Percentiles rank a stretch among this genome's conserved stretches.
phyloP scores from a whole-genome alignment of 2,888 invertebrate species.

The Nomada hirtipes region DNA sequence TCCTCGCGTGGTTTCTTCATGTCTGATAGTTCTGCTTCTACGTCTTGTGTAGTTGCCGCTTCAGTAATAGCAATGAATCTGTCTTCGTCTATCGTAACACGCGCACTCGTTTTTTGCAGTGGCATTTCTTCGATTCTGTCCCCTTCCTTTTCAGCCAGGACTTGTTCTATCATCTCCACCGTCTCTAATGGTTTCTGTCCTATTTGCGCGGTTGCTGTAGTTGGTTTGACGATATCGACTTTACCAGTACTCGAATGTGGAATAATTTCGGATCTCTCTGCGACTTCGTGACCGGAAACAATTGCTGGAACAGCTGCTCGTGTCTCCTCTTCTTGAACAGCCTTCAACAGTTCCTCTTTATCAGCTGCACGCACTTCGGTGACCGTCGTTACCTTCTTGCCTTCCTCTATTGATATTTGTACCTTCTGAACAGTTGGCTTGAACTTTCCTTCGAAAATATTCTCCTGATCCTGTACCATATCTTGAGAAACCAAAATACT shows the following conservation, averaged over 20 bases:
- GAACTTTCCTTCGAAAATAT: constrained; percentile 81
- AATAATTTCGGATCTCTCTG: constrained; percentile 85
- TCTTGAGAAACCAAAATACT: constrained; percentile 79
- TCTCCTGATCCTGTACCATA: constrained; percentile 79
- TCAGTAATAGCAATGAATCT: constrained; percentile 74
- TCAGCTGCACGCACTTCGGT: constrained; percentile 86
- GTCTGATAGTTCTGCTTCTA: constrained; percentile 66
- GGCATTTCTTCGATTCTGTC: constrained; percentile 77
- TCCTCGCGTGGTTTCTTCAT: constrained; percentile 69
- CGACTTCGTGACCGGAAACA: constrained; percentile 83
- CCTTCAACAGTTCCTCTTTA: constrained; percentile 82
- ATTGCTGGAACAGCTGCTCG: constrained; percentile 64
- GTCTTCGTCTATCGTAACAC: constrained; percentile 82
- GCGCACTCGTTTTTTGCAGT: constrained; percentile 81
- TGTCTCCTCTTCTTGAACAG: constrained; percentile 74
- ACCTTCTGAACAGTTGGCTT: constrained; percentile 82
- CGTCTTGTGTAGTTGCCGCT: constrained; percentile 71
- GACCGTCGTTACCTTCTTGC: constrained; percentile 82
- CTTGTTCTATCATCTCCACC: constrained; percentile 82
- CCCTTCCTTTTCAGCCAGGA: constrained; percentile 85
- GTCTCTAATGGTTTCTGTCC: constrained; percentile 84
- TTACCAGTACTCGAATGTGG: constrained; percentile 82
- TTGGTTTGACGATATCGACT: constrained; percentile 79
- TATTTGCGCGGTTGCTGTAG: constrained; percentile 79
- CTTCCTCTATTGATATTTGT: constrained; percentile 83